A percentile compares a stretch with the other conserved stretches of the same genome.
Conservation (phyloP, 2,797 vertebrate species). For the Betta splendens region DNA sequence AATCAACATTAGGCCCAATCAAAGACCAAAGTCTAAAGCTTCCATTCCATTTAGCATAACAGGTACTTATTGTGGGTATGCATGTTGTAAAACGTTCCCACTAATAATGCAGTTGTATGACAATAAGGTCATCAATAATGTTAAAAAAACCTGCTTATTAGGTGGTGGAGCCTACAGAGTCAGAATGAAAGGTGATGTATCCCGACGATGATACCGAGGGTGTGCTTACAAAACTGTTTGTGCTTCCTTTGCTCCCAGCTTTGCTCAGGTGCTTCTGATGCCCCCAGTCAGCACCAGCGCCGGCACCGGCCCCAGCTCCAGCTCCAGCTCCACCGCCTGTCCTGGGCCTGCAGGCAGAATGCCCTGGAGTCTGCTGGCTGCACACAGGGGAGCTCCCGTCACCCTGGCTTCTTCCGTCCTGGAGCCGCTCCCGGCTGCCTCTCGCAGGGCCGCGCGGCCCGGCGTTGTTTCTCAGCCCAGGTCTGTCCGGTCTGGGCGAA, state of each 20-base stretch:
- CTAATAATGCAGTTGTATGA: constrained; percentile 32
- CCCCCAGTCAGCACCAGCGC: constrained; percentile 66
- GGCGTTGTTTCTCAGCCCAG: constrained; percentile 40
- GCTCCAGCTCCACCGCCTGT: constrained; percentile 58
- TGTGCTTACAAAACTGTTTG: constrained; percentile 90
- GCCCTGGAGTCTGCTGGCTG: constrained; percentile 52
- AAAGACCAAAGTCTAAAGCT: constrained; percentile 45
- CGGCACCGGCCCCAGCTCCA: constrained; percentile 29
- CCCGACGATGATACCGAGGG: constrained; percentile 85
- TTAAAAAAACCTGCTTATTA: constrained; percentile 54
- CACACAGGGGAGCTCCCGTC: constrained; percentile 53
- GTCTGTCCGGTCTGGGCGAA: constrained; percentile 58
- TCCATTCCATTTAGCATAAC: constrained; percentile 37
- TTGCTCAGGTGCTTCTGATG: constrained; percentile 76
- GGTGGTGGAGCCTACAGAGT: constrained; percentile 86
- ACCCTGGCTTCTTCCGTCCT: constrained; percentile 46
- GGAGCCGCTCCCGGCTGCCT: constrained; percentile 49
- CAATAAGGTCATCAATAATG: constrained; percentile 41
- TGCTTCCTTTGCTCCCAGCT: constrained; percentile 82
- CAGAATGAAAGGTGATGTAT: constrained; percentile 86
- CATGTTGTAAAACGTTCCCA: constrained; percentile 38
- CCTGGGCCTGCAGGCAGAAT: constrained; percentile 62
- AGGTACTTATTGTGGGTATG: constrained; percentile 28
- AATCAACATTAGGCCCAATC: constrained; percentile 41
- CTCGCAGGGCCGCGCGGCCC: constrained; percentile 56